Base-by-base conservation (phyloP, 2,113 vertebrate species). In the Calyptomena viridis region DNA sequence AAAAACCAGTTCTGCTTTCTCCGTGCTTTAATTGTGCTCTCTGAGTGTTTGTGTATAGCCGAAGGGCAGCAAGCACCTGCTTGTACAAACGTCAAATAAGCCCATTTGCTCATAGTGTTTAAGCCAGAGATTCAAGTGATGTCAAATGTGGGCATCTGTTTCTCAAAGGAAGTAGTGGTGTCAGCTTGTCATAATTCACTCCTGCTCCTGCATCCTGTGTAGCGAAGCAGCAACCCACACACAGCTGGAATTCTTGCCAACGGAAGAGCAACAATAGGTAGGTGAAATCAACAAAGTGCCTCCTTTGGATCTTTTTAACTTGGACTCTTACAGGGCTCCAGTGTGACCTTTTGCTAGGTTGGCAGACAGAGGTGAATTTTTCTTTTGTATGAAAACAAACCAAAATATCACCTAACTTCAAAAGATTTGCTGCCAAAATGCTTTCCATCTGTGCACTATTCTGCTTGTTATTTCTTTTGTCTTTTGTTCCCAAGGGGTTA, bases 11-110 rank as follows among this genome's bases (percentile, higher is more conserved):
- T 58, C 83, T 62, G 10, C 53, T 67, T 79, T 77, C 49, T 82
- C 89, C 76, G 74, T 24, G 25, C 44, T 93, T 91, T 95, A 89
- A 60, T 75, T 93, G 74, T 73, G 62, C 75, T 95, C 90, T 67
- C 80, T 0, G 5, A 69, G 31, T 72, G 86, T 79, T 72, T 60
- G n/a, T 72, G 69, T 79, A 30, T 16, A 83, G 63, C 73, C 0
- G 0, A 76, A 92, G 72, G 84, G 71, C 93, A 89, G 81, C 46
- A 64, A 8, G 56, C 79, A 92, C 72, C 77, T 85, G 90, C 55
- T 87, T 84, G 83, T 69, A 71, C 78, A 44, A 90, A 49, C 74
- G 74, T 85, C 81, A 87, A 62, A 82, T 5, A 39, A 58, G 49
- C 42, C 46, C 64, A 31, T 78, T 95, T 90, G 42, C 74, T 81